Conservation (phyloP, 1,140 invertebrate genomes). For the Rhizoglyphus robini region DNA sequence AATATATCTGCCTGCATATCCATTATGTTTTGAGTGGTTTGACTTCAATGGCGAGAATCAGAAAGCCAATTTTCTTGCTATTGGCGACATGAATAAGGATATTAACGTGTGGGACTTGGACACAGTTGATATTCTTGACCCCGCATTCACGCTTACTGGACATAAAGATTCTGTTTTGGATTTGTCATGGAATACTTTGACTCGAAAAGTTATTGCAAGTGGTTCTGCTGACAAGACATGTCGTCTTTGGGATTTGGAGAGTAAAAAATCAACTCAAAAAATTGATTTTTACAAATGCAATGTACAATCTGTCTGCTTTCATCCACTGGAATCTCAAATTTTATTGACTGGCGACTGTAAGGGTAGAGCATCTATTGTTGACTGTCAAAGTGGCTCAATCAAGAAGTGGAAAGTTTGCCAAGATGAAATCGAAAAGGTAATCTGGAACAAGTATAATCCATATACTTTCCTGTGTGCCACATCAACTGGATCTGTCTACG, state of each 20-base stretch:
- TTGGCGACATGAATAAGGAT: conserved; percentile 76
- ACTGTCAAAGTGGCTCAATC: conserved; percentile 4
- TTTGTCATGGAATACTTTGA: conserved; percentile 73
- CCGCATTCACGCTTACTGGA: conserved; percentile 50
- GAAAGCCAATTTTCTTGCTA: conserved; percentile 68
- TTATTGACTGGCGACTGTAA: conserved; percentile 60
- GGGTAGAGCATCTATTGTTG: conserved; percentile 35
- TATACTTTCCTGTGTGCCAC: conserved; percentile 61
- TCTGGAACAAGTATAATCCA: conserved; percentile 62
- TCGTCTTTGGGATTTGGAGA: conserved; percentile 83
- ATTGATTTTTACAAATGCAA: conserved; percentile 62
- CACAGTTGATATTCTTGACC: conserved; percentile 73
- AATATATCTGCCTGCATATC: conserved; percentile 68
- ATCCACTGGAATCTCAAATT: conserved; percentile 62
- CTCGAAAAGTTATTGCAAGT: conserved; percentile 69
- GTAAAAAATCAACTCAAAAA: conserved; percentile 52
- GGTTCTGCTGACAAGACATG: conserved; percentile 76
- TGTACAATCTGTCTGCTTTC: conserved; percentile 35
- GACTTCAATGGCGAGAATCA: conserved; percentile 57
- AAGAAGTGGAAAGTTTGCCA: conserved; percentile 51
- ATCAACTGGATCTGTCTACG: conserved; percentile 59
- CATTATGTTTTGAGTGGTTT: conserved; percentile 81
- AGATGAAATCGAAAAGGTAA: conserved; percentile 72
- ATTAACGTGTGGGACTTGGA: conserved; percentile 93
- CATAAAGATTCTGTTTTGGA: conserved; percentile 82